Base-by-base conservation (phyloP, 2,888 invertebrate species). In the Cephus pulcher region DNA sequence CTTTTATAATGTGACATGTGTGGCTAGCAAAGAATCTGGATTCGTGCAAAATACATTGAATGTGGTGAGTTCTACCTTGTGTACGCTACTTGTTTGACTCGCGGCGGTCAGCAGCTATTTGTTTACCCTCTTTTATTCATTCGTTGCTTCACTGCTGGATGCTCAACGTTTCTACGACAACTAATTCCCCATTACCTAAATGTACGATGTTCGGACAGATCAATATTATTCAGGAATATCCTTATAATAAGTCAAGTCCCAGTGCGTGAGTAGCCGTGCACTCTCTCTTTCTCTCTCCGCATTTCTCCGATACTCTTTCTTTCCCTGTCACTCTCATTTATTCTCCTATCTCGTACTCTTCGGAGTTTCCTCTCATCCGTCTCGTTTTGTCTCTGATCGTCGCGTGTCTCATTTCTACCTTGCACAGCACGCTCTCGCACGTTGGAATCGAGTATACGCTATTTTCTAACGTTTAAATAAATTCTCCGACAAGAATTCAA, bases 1-100 rank as follows among this genome's bases (percentile, higher is more conserved):
- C 71, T 74, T 81, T 80, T 80, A 86, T 82, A 75, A 86, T 84
- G 85, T 86, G 84, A 86, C 79, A 76, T 75, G 76, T 74, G 76
- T 37, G n/a, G 69, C 70, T 77, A 78, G 3, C 76, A 15, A 35
- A 32, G 71, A 23, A 40, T 73, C 73, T 76, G 32, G 34, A n/a
- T 71, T 34, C 34, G 23, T 74, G 12, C 33, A 75, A 37, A 75
- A 76, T 76, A 69, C 68, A 34, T 73, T 80, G 81, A 82, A 83
- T 82, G 69, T 77, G 87, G 88, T 88, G 84, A 87, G 88, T 86
- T 56, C 23, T 56, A 56, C 56, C 23, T 23, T 56, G 56, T 56
- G 56, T 56, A 56, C 56, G 56, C 56, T 56, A 23, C 78, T 81
- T 82, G 81, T 82, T 81, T 82, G 84, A 84, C 84, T 83, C 80